Conservation (phyloP, 2,113 vertebrate genomes). For the Athene noctua region DNA sequence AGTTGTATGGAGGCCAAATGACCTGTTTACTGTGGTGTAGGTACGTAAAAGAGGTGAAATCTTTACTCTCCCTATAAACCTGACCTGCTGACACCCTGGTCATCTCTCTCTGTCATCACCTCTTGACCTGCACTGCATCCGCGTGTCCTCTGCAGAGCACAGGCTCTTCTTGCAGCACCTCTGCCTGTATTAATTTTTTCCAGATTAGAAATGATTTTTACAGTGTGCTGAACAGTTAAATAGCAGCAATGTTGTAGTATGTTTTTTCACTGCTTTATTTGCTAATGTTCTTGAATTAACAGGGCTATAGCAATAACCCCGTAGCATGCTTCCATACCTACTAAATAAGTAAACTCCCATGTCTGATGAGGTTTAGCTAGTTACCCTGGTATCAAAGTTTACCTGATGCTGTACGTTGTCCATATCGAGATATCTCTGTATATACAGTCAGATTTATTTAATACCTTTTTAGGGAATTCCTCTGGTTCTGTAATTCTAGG, state of each 20-base stretch:
- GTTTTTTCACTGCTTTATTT: not conserved
- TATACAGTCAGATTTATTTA: not conserved
- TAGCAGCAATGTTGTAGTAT: not conserved
- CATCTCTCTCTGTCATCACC: slow-evolving; percentile 45
- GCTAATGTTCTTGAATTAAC: not conserved
- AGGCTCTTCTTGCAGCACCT: not conserved
- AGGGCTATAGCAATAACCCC: not conserved
- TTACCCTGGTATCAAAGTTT: not conserved
- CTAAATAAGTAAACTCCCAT: not conserved
- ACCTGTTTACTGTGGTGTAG: not conserved
- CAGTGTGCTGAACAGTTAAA: not conserved
- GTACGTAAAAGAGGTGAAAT: slow-evolving; percentile 26
- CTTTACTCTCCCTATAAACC: not conserved
- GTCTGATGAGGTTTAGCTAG: not conserved
- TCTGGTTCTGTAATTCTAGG: not conserved
- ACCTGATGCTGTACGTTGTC: not conserved
- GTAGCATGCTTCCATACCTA: not conserved
- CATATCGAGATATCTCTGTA: not conserved
- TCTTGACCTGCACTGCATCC: not conserved
- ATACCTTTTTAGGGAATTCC: not conserved
- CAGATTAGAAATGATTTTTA: not conserved
- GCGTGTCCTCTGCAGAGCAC: not conserved
- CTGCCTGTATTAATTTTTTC: not conserved
- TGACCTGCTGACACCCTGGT: slow-evolving; percentile 13
- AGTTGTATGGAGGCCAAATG: not conserved